Base-by-base conservation (phyloP, 1,140 invertebrate genomes). In the Platyura marginata region DNA sequence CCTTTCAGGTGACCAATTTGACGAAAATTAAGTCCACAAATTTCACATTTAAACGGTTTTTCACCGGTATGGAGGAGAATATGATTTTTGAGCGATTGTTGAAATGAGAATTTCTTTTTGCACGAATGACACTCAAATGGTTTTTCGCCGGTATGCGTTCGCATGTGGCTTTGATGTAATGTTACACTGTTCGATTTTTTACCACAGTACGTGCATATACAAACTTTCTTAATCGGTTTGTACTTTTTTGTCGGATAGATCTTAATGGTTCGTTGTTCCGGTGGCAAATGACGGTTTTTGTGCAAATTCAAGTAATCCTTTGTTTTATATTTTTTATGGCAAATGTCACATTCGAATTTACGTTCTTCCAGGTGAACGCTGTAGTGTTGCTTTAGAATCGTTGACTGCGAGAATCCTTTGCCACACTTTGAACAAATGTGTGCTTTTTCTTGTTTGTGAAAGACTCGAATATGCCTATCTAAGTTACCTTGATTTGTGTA, bases 61-160 rank as follows among this genome's bases (percentile, higher is more conserved):
- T 44, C 25, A 21, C 39, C 41, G 6, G 45, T 25, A 42, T 48
- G 49, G 10, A 21, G 18, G 37, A 36, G 40, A 32, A 25, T 20
- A 20, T 48, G 47, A 3, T 13, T 20, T 40, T 42, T 46, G 11
- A 50, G 39, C 21, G 43, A 37, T 13, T 22, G 21, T 36, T 45
- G 35, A 25, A 23, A 43, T 13, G 16, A 9, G 23, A 50, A 50
- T 13, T 13, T 35, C 23, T 45, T 13, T 39, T 43, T 40, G 40
- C 48, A 50, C 44, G 46, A 46, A 1, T 46, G 43, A 33, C 48
- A 50, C 6, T 45, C 43, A 43, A 37, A 44, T 37, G n/a, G n/a
- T 16, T 15, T 16, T 16, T 16, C 19, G 6, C 19, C 36, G 15
- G 19, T 37, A 9, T 29, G 25, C 9, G 19, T 37, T 37, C 19